These are phyloP conservation scores for Drosophila funebris DNA, from an alignment of 1,140 invertebrate genomes.

Conservation along the genomic window DNA sequence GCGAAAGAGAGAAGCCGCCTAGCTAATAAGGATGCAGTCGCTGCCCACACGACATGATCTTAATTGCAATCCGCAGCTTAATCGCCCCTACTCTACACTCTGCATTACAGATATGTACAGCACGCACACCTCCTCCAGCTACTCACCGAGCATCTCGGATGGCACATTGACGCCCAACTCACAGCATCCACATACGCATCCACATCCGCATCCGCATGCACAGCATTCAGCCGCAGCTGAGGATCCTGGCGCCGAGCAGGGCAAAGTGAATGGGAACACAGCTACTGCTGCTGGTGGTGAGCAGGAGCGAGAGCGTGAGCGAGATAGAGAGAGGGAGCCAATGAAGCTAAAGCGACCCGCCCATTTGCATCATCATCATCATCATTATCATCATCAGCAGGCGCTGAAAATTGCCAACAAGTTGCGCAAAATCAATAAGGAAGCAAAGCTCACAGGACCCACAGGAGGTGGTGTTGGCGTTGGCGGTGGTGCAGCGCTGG, in stretches of 20 bases:
- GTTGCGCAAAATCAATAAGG: slow-evolving; percentile 82
- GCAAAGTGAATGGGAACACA: not conserved
- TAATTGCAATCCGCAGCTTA: slow-evolving; percentile 20
- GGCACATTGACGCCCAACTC: slow-evolving; percentile 81
- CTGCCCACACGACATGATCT: slow-evolving; percentile 59
- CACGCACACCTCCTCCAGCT: slow-evolving; percentile 83
- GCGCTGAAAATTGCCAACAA: slow-evolving; percentile 78
- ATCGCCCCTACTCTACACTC: not conserved
- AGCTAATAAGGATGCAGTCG: slow-evolving; percentile 75
- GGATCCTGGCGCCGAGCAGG: not conserved
- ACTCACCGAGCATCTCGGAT: slow-evolving; percentile 82
- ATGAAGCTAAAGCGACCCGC: slow-evolving; percentile 47
- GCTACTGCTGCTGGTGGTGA: not conserved
- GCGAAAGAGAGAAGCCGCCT: slow-evolving; percentile 14
- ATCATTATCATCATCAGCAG: slow-evolving; percentile 77
- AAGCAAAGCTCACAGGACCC: slow-evolving; percentile 54
- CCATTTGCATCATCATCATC: slow-evolving; percentile 67
- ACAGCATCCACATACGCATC: slow-evolving; percentile 29
- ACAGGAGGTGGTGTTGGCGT: slow-evolving; percentile 7
- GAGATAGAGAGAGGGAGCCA: slow-evolving; percentile 28
- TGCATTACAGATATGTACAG: slow-evolving; percentile 81
- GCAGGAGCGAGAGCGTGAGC: not conserved
- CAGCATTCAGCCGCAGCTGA: not conserved
- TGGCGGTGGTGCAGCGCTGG: slow-evolving; percentile 13
- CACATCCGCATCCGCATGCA: slow-evolving; percentile 7